Evolutionary conservation across 2,797 vertebrate species (phyloP).

Genomic region (Phalloptychus januarius): DNA sequence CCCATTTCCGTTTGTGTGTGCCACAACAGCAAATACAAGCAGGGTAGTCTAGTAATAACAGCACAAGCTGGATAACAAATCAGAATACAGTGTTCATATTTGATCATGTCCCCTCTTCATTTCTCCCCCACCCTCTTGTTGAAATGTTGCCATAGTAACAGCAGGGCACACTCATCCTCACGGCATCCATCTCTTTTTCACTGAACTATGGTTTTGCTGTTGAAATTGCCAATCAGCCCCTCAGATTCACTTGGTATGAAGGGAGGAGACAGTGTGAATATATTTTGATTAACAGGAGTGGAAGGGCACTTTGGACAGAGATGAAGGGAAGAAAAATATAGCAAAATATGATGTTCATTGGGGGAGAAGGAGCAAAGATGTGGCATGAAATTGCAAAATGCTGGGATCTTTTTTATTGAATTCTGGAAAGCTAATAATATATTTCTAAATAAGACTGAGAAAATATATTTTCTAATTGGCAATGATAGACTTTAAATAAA

Average conservation of each 20-base stretch:
- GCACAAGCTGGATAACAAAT: slow-evolving; percentile 71
- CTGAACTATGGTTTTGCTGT: slow-evolving; percentile 70
- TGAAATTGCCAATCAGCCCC: slow-evolving; percentile 82
- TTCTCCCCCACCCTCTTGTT: slow-evolving; percentile 66
- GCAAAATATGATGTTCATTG: slow-evolving; percentile 48
- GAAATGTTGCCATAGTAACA: slow-evolving; percentile 77
- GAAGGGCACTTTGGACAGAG: slow-evolving; percentile 70
- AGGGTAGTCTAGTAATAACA: slow-evolving; percentile 58
- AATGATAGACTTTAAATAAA: neutral
- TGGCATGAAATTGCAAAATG: slow-evolving; percentile 37
- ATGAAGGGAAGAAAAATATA: slow-evolving; percentile 41
- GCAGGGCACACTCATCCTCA: slow-evolving; percentile 65
- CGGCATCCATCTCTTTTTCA: slow-evolving; percentile 55
- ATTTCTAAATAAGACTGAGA: slow-evolving; percentile 10
- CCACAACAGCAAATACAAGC: slow-evolving; percentile 41
- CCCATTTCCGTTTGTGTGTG: slow-evolving; percentile 11
- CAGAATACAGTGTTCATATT: slow-evolving; percentile 67
- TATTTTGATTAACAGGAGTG: slow-evolving; percentile 81
- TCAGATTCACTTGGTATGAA: slow-evolving; percentile 69
- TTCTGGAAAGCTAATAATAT: slow-evolving; percentile 28
- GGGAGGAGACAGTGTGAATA: slow-evolving; percentile 76
- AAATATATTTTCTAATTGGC: neutral
- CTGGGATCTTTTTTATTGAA: slow-evolving; percentile 23
- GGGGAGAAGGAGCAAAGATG: slow-evolving; percentile 42
- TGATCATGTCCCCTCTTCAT: slow-evolving; percentile 57